A percentile compares a stretch with the other conserved stretches of the same genome.
Conservation (phyloP, 1,140 invertebrate genomes). For the Tetragnatha versicolor region DNA sequence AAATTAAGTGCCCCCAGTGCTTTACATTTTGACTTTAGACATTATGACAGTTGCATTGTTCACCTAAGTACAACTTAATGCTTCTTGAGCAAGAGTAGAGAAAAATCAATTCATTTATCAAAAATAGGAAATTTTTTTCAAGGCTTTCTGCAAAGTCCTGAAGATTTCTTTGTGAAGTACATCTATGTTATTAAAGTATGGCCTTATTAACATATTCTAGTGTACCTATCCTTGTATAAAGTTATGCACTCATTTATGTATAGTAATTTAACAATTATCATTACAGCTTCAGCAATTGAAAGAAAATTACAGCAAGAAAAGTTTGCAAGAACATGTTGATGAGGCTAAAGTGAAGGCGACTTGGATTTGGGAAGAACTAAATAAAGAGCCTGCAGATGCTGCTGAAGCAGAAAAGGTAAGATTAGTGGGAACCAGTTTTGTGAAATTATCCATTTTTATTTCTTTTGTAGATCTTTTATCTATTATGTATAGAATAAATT, state of each 20-base stretch:
- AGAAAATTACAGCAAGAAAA: conserved; percentile 27
- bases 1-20: too few species aligned
- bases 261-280: neutral
- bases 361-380: conserved; percentile 53
- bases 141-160: neutral
- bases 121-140: neutral
- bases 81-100: too few species aligned
- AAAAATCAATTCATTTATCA: too few species aligned
- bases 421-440: too few species aligned
- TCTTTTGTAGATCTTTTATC: too few species aligned
- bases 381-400: conserved; percentile 43
- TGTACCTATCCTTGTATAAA: neutral
- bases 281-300: conserved; percentile 28
- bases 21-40: too few species aligned
- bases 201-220: neutral
- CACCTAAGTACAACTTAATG: too few species aligned
- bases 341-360: conserved; percentile 49
- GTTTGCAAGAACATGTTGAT: conserved; percentile 43
- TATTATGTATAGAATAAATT: too few species aligned
- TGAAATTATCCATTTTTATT: too few species aligned
- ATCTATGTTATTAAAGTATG: neutral
- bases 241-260: neutral
- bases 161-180: neutral
- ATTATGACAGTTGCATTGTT: too few species aligned
- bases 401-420: conserved; percentile 22